Conservation (phyloP, 2,113 vertebrate genomes). For the Malurus alboscapulatus region DNA sequence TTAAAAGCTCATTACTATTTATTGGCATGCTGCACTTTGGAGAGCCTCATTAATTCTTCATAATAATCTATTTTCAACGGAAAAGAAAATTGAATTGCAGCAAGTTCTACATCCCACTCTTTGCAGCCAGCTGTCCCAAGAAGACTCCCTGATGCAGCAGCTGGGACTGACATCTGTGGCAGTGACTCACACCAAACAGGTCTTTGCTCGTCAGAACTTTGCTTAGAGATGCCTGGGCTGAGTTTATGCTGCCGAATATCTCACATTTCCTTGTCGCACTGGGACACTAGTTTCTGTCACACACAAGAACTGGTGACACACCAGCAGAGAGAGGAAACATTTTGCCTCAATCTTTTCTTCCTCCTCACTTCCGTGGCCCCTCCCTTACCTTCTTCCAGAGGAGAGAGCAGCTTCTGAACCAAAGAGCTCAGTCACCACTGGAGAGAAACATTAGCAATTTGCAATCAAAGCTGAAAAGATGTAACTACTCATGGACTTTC, state of each 20-base stretch:
- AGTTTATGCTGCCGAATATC: background rate
- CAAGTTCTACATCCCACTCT: background rate
- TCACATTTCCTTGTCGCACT: background rate
- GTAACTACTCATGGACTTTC: background rate
- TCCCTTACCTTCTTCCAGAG: background rate
- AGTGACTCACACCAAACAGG: background rate
- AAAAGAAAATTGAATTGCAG: background rate
- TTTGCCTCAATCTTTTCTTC: background rate
- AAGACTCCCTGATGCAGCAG: background rate
- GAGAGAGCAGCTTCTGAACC: background rate
- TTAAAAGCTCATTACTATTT: background rate
- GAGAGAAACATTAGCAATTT: background rate
- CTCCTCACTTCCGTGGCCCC: background rate
- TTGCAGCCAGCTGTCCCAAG: background rate
- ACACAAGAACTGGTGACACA: accelerated
- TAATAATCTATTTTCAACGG: background rate
- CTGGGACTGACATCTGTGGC: background rate
- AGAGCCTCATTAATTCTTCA: background rate
- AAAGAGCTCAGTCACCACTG: background rate
- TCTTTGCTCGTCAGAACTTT: background rate
- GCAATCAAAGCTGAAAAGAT: background rate
- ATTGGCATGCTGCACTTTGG: background rate
- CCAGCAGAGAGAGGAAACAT: background rate
- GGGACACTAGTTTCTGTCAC: background rate
- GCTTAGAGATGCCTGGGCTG: background rate